Evolutionary conservation across 1,140 invertebrate genomes (phyloP).

Genomic region (Bombus ignitus): DNA sequence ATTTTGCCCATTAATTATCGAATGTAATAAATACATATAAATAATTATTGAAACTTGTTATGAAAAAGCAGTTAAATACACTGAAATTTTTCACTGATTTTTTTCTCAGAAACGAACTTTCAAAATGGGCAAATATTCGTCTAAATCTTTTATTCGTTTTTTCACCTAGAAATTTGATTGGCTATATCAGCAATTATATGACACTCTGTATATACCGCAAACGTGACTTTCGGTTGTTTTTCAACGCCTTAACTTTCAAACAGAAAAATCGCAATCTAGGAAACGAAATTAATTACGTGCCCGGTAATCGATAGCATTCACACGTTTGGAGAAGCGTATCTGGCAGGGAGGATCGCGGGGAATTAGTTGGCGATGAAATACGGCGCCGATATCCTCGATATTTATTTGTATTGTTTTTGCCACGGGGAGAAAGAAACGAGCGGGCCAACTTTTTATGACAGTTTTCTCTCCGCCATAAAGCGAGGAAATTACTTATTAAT

Average conservation of each 20-base stretch:
- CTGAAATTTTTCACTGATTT: too few relatives aligned
- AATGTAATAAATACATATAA: neutral
- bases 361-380: conserved; percentile 48
- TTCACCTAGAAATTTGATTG: neutral
- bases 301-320: conserved; percentile 10
- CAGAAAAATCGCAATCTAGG: neutral
- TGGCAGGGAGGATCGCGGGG: neutral
- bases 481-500: conserved; percentile 50
- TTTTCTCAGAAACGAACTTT: neutral
- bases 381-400: conserved; percentile 20
- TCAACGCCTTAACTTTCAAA: neutral
- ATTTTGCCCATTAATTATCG: neutral
- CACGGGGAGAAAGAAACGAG: conserved; percentile 23
- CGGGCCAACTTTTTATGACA: conserved; percentile 43
- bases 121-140: too few relatives aligned
- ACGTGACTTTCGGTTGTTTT: neutral
- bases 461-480: conserved; percentile 38
- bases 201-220: neutral
- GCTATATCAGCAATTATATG: neutral
- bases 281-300: conserved; percentile 4
- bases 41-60: neutral
- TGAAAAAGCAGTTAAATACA: neutral
- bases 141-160: neutral
- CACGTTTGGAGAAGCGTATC: neutral
- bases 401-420: conserved; percentile 46